Base-by-base conservation (phyloP, 2,888 invertebrate species). In the Theodoxus fluviatilis region DNA sequence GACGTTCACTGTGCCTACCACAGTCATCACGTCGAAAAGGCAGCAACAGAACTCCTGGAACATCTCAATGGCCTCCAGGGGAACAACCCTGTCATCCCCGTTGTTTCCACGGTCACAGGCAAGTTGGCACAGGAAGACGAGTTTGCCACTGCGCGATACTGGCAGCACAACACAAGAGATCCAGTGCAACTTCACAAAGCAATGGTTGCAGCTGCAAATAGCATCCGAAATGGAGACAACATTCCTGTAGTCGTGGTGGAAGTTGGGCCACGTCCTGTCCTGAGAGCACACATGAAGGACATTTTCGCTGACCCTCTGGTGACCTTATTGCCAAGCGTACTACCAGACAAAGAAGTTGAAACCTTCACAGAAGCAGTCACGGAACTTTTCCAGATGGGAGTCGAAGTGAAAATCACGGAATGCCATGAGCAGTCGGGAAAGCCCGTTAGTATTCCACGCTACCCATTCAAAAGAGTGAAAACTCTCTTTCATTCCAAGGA, bases 241-340 rank as follows among this genome's bases (percentile, higher is more conserved):
- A n/a, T n/a, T n/a, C n/a, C n/a, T n/a, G n/a, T 72, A 66, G 47
- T 80, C 2, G 76, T 77, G 64, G 22, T 81, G 15, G 81, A 81
- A 71, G 76, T 81, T 40, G 80, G 80, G 7, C 80, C 80, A 22
- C 73, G 68, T 28, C 79, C 79, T 28, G 79, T 79, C 28, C 65
- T 80, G 22, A 22, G 63, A 6, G 59, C 74, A 15, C 75, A 78
- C 43, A n/a, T 77, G 6, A 40, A 52, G 15, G 70, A 75, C 9
- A 72, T 75, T 9, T 70, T 75, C 15, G 52, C 70, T n/a, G 52
- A 59, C 9, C 52, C 61, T 12, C 59, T 70, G 12, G 59, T 57
- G 2, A 15, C 38, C 15, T 33, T 28, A 2, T 37, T n/a, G n/a
- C n/a, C n/a, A n/a, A 63, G 1, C 25, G 33, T 9, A 35, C 6